Conservation (phyloP, 1,140 invertebrate genomes). For the Delia radicum region DNA sequence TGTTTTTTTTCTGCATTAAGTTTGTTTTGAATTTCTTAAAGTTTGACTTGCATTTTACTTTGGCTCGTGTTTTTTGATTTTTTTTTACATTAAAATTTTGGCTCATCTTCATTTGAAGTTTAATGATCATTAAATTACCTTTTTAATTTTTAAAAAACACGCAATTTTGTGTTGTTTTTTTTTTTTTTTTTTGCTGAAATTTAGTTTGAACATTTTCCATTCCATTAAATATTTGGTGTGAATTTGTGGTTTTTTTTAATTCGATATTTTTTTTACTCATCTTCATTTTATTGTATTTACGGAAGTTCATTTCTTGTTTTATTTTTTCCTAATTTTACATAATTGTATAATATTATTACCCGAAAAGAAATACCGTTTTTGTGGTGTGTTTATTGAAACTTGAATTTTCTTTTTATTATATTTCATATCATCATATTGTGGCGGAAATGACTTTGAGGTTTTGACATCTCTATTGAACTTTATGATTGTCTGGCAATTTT, state of each 20-base stretch:
- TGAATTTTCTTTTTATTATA: background rate
- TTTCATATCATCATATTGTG: background rate
- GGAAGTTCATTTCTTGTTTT: background rate
- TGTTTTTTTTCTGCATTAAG: background rate
- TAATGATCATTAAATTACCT: background rate
- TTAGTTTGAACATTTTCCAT: background rate
- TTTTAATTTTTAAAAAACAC: background rate
- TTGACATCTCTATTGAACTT: slow-evolving; percentile 10
- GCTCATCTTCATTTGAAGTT: background rate
- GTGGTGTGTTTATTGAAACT: background rate
- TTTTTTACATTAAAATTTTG: background rate
- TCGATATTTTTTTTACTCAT: background rate
- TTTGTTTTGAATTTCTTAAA: too few species aligned
- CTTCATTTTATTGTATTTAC: slow-evolving; percentile 6
- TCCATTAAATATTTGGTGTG: slow-evolving; percentile 9
- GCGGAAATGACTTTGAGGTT: slow-evolving; percentile 11
- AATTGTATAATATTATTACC: background rate
- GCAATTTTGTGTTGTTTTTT: background rate
- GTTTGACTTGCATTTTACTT: background rate
- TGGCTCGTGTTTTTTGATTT: background rate
- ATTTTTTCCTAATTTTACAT: slow-evolving; percentile 1
- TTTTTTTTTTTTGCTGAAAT: background rate
- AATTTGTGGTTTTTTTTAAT: background rate
- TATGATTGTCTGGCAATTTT: background rate
- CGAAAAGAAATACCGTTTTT: background rate